Evolutionary conservation across 2,888 invertebrate genomes (phyloP), one percentile per base, ranked within the genome.

Genomic region (Trachelus tabidus): DNA sequence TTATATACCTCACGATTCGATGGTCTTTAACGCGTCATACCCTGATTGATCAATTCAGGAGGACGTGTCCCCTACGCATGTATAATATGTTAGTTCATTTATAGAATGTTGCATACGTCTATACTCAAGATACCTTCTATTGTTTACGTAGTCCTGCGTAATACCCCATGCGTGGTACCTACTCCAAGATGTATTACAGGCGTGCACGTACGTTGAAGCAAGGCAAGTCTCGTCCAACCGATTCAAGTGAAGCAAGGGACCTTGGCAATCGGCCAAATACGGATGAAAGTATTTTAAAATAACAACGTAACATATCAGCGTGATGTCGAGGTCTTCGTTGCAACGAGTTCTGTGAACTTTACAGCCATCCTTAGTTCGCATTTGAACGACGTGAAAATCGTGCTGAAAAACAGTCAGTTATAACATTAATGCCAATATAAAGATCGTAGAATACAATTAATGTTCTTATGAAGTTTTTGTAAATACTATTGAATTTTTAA

Each of bases 191-290:
- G 71, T 73, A 73, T 77, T 73, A 75, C 76, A 78, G 73, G 73
- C 71, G 68, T 76, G 78, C 78, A 56, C 78, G 78, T 76, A 35
- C 69, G 71, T 34, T 31, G 33, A 71, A 23, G 31, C 71, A 71
- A 71, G 71, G 33, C 33, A 56, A 56, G 56, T 56, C 56, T 56
- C 56, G 56, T 37, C 74, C 69, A 31, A 3, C 23, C 56, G 68
- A 76, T 71, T 76, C 35, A 35, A 56, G 76, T 33, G 85, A 84
- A 82, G 86, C 85, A 87, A 87, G 85, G 83, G 86, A 87, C 88
- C 89, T 89, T 90, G 89, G 89, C 88, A 84, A 84, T 85, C 84
- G 80, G 84, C 90, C 89, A 90, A 88, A 85, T 84, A 85, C 85
- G 84, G 85, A 85, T 83, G 85, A 88, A 88, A 87, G 86, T 85